A percentile compares a stretch with the other conserved stretches of the same genome.
phyloP scores from a whole-genome alignment of 1,140 invertebrate genomes.

The Cecropterus lyciades region DNA sequence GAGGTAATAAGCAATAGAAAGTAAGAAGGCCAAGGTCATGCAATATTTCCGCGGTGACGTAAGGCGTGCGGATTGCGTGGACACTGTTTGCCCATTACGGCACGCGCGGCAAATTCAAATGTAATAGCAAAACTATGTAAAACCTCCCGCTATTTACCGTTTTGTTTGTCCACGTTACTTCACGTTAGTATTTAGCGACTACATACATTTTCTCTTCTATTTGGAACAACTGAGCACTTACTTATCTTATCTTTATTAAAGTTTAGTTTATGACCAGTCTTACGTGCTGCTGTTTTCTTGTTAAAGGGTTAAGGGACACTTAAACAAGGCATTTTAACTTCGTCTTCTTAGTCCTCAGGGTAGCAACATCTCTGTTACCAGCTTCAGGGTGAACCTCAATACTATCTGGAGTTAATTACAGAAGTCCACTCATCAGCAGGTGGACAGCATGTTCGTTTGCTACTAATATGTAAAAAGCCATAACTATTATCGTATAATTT shows the following conservation, averaged over 20 bases:
- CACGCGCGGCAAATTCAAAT: constrained; percentile 27
- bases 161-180: constrained; percentile 24
- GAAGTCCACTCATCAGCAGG: too few species aligned
- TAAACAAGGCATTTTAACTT: too few species aligned
- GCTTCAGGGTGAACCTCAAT: too few species aligned
- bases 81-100: constrained; percentile 32
- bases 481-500: too few species aligned
- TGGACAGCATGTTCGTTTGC: too few species aligned
- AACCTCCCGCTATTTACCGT: constrained; percentile 21
- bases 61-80: constrained; percentile 22
- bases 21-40: constrained; percentile 24
- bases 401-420: too few species aligned
- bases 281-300: too few species aligned
- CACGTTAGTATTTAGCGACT: constrained; percentile 14
- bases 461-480: too few species aligned
- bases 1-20: constrained; percentile 17
- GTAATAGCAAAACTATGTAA: constrained; percentile 24
- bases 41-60: constrained; percentile 29
- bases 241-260: not conserved
- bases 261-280: too few species aligned
- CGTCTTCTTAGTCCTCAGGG: too few species aligned
- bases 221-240: not conserved
- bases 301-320: too few species aligned
- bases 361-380: too few species aligned
- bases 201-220: constrained; percentile 18